Conservation (phyloP, 2,113 vertebrate species). For the Anhinga anhinga region DNA sequence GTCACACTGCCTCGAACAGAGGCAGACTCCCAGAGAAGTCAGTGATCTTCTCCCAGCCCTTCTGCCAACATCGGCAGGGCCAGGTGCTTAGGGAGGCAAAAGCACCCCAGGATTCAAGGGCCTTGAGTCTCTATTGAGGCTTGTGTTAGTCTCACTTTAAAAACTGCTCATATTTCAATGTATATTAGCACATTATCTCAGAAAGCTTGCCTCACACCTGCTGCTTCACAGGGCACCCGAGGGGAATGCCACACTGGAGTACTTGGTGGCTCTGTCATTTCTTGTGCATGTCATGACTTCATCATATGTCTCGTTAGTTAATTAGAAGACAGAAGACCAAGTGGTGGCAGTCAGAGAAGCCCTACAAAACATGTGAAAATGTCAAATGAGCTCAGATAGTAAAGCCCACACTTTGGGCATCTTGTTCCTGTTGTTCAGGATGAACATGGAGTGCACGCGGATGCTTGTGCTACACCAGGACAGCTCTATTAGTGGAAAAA, state of each 20-base stretch:
- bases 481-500: background rate
- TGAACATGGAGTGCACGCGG: background rate
- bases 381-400: background rate
- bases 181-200: background rate
- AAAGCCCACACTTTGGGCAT: background rate
- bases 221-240: background rate
- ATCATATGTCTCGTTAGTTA: background rate
- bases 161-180: accelerated
- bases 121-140: accelerated
- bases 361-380: background rate
- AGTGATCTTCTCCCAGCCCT: background rate
- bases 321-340: background rate
- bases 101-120: accelerated
- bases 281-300: background rate
- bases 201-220: background rate
- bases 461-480: background rate
- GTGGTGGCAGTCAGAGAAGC: background rate
- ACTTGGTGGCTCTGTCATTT: background rate
- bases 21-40: background rate
- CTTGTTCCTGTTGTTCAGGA: background rate
- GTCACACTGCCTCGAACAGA: background rate
- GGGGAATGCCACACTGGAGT: background rate
- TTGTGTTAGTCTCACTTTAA: background rate
- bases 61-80: accelerated
- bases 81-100: accelerated